Base-by-base conservation (phyloP, 1,140 invertebrate species). In the Cataglyphis hispanica region DNA sequence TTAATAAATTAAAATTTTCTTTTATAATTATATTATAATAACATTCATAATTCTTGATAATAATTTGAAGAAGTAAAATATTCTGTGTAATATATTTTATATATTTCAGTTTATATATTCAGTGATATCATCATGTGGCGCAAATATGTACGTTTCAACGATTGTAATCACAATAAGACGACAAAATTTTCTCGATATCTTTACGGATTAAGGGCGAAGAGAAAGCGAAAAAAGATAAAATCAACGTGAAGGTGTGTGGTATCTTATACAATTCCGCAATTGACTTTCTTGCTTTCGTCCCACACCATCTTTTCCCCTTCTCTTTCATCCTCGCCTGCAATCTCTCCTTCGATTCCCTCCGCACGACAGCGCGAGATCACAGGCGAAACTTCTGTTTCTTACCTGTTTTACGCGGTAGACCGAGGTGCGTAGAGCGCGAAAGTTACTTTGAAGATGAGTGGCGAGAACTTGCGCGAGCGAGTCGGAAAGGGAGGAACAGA, bases 161-260 rank as follows among this genome's bases (percentile, higher is more conserved):
- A 22, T 83, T 46, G 27, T 61, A 74, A 84, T 60, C 70, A 81
- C 64, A 19, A 64, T 50, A 1, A 37, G 84, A 67, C 58, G 77
- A 86, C 58, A 88, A 90, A 87, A 89, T 91, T 88, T 87, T 76
- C 81, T 46, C 81, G 81, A 91, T 91, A 90, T 86, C 81, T 58
- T 89, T 70, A 80, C 31, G 63, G 81, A 89, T 89, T 87, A 81
- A 34, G 40, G n/a, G 37, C 50, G 43, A 37, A 69, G 13, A 13
- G 7, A 37, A n/a, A 53, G 25, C 27, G 1, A 11, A 77, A 16
- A 56, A 27, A 81, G 85, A 81, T 69, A 81, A 89, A 87, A 34
- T 89, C 66, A 88, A 74, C 34, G 31, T 8, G 13, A 37, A 60
- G n/a, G 22, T 46, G 56, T 70, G 50, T 84, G 22, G 56, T 43